A percentile compares a stretch with the other conserved stretches of the same genome.
Conservation (phyloP, 1,140 invertebrate species). For the Teleopsis dalmanni region DNA sequence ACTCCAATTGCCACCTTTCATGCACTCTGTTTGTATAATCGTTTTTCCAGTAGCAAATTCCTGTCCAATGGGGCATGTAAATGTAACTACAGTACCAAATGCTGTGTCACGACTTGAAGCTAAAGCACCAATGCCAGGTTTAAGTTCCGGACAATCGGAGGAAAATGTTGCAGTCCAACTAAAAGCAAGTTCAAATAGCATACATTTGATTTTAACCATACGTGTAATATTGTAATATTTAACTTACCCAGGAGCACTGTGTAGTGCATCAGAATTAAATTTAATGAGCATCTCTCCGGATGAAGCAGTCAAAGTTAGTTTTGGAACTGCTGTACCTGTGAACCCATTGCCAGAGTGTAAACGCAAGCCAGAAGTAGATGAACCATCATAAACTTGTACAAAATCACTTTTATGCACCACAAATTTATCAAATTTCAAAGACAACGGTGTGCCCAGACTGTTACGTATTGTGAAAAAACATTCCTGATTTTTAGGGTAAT, state of each 20-base stretch:
- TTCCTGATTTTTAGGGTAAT: slow-evolving; percentile 88
- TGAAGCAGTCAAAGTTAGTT: slow-evolving; percentile 83
- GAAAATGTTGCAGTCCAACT: slow-evolving; percentile 90
- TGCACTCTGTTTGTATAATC: slow-evolving; percentile 75
- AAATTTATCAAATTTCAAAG: slow-evolving; percentile 80
- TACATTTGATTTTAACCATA: not conserved
- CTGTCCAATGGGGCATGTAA: slow-evolving; percentile 87
- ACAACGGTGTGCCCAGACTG: slow-evolving; percentile 72
- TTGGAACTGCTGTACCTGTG: slow-evolving; percentile 67
- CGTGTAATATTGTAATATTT: not conserved
- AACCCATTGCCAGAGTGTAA: slow-evolving; percentile 86
- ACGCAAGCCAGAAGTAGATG: slow-evolving; percentile 72
- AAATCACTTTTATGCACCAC: slow-evolving; percentile 78
- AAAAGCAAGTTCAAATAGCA: not conserved
- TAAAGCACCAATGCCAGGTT: slow-evolving; percentile 76
- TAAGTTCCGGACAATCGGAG: slow-evolving; percentile 81
- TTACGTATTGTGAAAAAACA: slow-evolving; percentile 83
- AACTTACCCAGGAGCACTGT: slow-evolving; percentile 56
- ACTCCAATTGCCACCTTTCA: slow-evolving; percentile 88
- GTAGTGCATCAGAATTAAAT: slow-evolving; percentile 81
- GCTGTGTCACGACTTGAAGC: slow-evolving; percentile 86
- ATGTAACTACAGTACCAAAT: slow-evolving; percentile 83
- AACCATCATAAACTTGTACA: slow-evolving; percentile 85
- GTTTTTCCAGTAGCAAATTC: slow-evolving; percentile 87
- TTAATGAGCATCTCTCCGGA: slow-evolving; percentile 85